Evolutionary conservation across 2,888 invertebrate species (phyloP).

Genomic region (Emmelina monodactyla): DNA sequence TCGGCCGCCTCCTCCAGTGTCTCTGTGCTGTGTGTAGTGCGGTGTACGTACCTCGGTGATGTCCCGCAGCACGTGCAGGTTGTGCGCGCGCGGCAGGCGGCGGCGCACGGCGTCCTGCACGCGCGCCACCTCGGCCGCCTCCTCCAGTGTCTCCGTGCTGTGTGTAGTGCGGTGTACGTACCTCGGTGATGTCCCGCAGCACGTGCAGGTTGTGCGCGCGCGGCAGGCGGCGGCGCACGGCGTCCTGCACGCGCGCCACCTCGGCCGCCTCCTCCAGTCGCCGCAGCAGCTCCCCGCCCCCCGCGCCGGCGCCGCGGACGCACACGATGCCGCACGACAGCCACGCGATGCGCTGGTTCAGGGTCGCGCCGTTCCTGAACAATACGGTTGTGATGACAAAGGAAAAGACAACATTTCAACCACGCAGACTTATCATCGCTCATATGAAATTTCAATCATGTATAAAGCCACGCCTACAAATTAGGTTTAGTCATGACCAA

Average conservation of each 20-base stretch:
- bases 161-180: too few species aligned
- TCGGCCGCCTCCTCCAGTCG: constrained; percentile 94
- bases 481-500: too few species aligned
- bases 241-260: constrained; percentile 85
- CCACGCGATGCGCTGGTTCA: constrained; percentile 87
- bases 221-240: constrained; percentile 63
- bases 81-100: constrained; percentile 62
- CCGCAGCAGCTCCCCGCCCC: constrained; percentile 76
- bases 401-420: too few species aligned
- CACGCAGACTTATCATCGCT: too few species aligned
- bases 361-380: constrained; percentile 73
- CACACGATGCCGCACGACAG: constrained; percentile 94
- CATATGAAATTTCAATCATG: too few species aligned
- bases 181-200: constrained; percentile 81
- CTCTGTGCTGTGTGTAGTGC: too few species aligned
- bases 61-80: constrained; percentile 80
- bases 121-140: constrained; percentile 90
- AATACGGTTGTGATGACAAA: too few species aligned
- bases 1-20: constrained; percentile 94
- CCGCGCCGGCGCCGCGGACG: constrained; percentile 77
- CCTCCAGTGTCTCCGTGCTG: too few species aligned
- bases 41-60: constrained; percentile 75
- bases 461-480: too few species aligned
- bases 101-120: constrained; percentile 77
- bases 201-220: constrained; percentile 74